Base-by-base conservation (phyloP, 1,140 invertebrate genomes). In the Lordiphosa stackelbergi region DNA sequence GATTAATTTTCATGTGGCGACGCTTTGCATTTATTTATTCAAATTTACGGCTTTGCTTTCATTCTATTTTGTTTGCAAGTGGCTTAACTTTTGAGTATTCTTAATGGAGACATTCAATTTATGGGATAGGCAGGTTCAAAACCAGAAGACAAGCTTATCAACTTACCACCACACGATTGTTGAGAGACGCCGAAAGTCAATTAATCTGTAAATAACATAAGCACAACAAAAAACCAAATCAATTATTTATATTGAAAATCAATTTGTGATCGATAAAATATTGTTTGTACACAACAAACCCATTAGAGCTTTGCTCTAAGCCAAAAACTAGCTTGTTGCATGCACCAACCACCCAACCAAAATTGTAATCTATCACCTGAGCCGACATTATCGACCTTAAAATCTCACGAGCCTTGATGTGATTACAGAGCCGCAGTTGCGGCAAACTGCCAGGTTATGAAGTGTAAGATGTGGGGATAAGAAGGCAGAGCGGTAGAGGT, bases 371-470 rank as follows among this genome's bases (percentile, higher is more conserved):
- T 66, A 77, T 77, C 69, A 83, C 47, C 62, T 57, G 60, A 72
- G 64, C 60, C 72, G 77, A 81, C 77, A 83, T 71, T 81, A 81
- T 81, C 77, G 69, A 57, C 63, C 51, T 48, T 62, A 60, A 31
- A 62, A 83, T 83, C 77, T 73, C 77, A 83, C 60, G 77, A 77
- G 64, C 31, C 64, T 53, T 53, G 47, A 60, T 83, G 68, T 58
- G 77, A 81, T 81, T 79, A 81, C 8, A 63, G 56, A 63, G 56
- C 46, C 58, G 43, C 41, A 36, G 48, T 53, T 22, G 53, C 38
- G 37, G 52, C 56, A 54, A 53, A 62, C 41, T 42, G 54, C 38
- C 45, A 42, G 59, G 59, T 73, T 69, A 79, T 70, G 66, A 79
- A 37, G 36, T 43, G 43, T 13, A 40, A 59, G 55, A 12, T 31